Conservation (phyloP, 2,888 invertebrate species). For the Drosophila neonasuta region DNA sequence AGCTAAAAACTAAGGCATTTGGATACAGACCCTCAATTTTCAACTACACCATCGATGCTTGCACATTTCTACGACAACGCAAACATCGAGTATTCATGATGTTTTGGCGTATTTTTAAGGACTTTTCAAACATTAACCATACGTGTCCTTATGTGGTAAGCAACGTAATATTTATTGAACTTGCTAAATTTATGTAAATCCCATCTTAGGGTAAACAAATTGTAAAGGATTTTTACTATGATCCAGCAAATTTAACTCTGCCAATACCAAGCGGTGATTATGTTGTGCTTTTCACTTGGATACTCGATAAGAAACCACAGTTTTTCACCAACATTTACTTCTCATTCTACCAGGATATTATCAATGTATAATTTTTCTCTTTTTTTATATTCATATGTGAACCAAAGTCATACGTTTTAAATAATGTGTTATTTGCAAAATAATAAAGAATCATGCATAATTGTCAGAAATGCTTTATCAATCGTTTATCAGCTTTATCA, state of each 20-base stretch:
- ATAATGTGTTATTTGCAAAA: too few relatives aligned
- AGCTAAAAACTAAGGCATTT: conserved; percentile 24
- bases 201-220: conserved; percentile 24
- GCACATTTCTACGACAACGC: conserved; percentile 12
- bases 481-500: too few relatives aligned
- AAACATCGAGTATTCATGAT: conserved; percentile 14
- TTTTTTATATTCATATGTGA: too few relatives aligned
- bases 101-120: conserved; percentile 2
- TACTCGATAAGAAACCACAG: conserved; percentile 8
- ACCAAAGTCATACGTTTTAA: too few relatives aligned
- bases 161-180: background rate
- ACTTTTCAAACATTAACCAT: conserved; percentile 32
- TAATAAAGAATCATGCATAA: too few relatives aligned
- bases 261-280: conserved; percentile 39
- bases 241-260: conserved; percentile 14
- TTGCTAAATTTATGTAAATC: background rate
- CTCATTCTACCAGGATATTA: conserved; percentile 15
- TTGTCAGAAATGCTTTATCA: too few relatives aligned
- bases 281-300: conserved; percentile 1
- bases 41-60: conserved; percentile 23
- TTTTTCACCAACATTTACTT: conserved; percentile 8
- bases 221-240: conserved; percentile 20
- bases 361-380: background rate
- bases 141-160: conserved; percentile 43
- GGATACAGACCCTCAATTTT: conserved; percentile 40